These are phyloP conservation scores for Chrysemys picta DNA, from an alignment of 2,113 vertebrate species.

Conservation along the genomic window DNA sequence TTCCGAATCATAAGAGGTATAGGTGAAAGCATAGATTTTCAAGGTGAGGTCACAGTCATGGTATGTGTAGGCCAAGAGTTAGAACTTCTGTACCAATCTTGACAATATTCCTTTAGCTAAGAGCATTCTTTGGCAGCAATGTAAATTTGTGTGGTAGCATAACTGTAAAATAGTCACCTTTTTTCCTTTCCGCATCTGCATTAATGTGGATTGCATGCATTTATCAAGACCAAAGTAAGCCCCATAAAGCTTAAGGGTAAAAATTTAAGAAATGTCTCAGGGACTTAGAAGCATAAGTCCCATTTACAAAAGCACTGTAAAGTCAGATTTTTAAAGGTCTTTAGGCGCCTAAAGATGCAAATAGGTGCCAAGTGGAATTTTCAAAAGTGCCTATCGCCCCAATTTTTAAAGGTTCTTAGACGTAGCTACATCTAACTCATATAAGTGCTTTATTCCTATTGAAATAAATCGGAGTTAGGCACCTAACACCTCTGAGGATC, in stretches of 20 bases:
- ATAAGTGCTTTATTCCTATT: too few relatives aligned
- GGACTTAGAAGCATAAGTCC: not conserved
- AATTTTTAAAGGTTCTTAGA: not conserved
- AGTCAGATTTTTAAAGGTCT: not conserved
- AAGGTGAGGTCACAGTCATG: not conserved
- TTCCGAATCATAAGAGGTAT: not conserved
- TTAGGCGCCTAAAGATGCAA: not conserved
- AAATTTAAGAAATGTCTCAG: not conserved
- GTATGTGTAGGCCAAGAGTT: not conserved
- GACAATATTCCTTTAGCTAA: not conserved
- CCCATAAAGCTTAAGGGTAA: rapidly evolving
- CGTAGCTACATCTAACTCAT: too few relatives aligned
- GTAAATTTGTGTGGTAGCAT: not conserved
- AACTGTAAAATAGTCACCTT: too few relatives aligned
- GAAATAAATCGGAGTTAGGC: too few relatives aligned
- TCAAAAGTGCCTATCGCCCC: not conserved
- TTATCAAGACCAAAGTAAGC: not conserved
- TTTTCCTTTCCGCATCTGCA: not conserved
- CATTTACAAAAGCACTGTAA: not conserved
- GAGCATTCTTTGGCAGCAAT: not conserved
- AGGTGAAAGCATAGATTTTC: not conserved
- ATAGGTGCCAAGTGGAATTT: not conserved
- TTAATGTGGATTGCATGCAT: not conserved
- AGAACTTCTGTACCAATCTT: not conserved
- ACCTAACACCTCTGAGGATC: too few relatives aligned